Evolutionary conservation across 1,140 invertebrate genomes (phyloP).

Genomic region (Ridgeia piscesae): DNA sequence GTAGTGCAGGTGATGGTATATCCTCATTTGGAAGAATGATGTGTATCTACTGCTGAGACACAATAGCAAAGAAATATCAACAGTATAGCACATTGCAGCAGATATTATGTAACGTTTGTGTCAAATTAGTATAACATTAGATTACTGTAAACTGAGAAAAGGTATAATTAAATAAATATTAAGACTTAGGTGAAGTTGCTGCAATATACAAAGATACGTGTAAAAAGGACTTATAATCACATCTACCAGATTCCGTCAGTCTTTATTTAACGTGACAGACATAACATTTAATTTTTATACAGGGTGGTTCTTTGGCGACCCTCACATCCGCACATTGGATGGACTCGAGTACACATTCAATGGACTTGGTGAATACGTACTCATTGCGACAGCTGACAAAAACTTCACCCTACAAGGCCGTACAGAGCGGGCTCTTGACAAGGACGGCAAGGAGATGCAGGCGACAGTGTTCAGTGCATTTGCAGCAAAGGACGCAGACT

Average conservation of each 20-base stretch:
- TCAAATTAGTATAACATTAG: background rate
- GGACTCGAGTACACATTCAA: slow-evolving; percentile 29
- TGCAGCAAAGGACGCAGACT: background rate
- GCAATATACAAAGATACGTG: background rate
- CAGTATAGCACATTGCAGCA: background rate
- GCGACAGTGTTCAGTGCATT: slow-evolving; percentile 18
- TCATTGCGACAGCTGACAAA: slow-evolving; percentile 7
- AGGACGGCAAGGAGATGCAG: background rate
- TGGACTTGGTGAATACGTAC: slow-evolving; percentile 27
- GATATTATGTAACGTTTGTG: background rate
- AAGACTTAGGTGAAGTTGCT: background rate
- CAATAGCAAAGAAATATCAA: background rate
- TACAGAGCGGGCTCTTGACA: background rate
- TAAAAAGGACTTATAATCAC: background rate
- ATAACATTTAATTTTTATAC: background rate
- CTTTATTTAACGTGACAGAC: background rate
- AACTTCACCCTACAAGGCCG: slow-evolving; percentile 6
- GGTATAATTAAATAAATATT: too few species aligned
- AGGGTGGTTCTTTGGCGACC: slow-evolving; percentile 27
- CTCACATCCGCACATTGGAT: slow-evolving; percentile 28
- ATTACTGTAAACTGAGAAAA: background rate
- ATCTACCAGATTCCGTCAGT: background rate
- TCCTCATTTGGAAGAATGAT: too few species aligned
- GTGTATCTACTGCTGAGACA: background rate
- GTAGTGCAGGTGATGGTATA: too few species aligned